Evolutionary conservation across 2,797 vertebrate genomes (phyloP), one percentile per base, ranked within the genome.

Genomic region (Manis pentadactyla): DNA sequence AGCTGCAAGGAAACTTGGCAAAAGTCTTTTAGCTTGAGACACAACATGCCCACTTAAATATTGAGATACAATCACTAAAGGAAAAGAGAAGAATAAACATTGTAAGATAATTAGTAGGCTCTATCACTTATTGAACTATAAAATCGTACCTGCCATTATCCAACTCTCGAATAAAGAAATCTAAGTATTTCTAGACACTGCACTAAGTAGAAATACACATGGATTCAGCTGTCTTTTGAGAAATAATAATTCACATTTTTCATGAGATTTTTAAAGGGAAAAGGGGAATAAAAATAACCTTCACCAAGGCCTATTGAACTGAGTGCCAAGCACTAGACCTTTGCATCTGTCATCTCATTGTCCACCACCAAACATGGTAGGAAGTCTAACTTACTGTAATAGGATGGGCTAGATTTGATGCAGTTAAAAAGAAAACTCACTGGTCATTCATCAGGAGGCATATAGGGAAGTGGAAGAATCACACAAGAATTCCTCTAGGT

Each of bases 191-290:
- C 53, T 31, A 81, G 23, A 68, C n/a, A 29, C 57, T 92, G 31
- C 37, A 39, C 57, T 42, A 4, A 88, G 23, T 64, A 87, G 90
- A 93, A 77, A 87, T 34, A 53, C 15, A 69, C 64, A 59, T 15
- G 55, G 37, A 88, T 77, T 69, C 17, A 19, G 37, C 31, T 87
- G 86, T 89, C 39, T 90, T 89, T 73, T 31, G 49, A 64, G 57
- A 66, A 81, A 85, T 61, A 79, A 84, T 15, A 87, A 66, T 42
- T 78, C 75, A 64, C 29, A 53, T 85, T 94, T 90, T 85, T 69
- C 15, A 53, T 85, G 42, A 86, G 23, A 93, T 53, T 29, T 87
- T 83, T 34, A 31, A 71, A 77, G 29, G 53, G 11, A 55, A 27
- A 51, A 8, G 5, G 19, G 25, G 42, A 73, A 66, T 13, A 27